phyloP scores from a whole-genome alignment of 2,797 vertebrate genomes.

The Falco naumanni region DNA sequence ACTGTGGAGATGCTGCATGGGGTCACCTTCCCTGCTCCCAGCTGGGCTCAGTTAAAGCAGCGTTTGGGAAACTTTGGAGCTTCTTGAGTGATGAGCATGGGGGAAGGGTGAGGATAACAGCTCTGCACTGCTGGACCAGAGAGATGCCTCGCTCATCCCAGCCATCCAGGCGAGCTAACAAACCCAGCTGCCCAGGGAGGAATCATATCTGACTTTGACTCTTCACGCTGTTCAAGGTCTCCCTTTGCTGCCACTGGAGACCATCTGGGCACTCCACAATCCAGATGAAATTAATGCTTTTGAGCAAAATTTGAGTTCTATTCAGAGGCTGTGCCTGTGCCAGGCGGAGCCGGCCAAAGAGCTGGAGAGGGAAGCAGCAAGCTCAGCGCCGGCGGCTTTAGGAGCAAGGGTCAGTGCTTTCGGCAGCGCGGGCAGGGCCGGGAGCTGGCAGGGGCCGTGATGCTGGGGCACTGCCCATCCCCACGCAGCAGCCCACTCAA shows the following conservation, averaged over 20 bases:
- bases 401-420: background rate
- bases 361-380: background rate
- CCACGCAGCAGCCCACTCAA: background rate
- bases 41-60: background rate
- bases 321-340: slow-evolving; percentile 23
- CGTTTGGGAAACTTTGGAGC: background rate
- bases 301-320: slow-evolving; percentile 5
- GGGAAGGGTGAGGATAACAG: background rate
- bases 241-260: background rate
- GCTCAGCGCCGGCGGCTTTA: background rate
- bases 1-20: background rate
- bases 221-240: background rate
- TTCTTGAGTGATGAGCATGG: background rate
- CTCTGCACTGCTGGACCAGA: background rate
- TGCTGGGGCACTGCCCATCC: background rate
- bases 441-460: background rate
- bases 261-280: background rate
- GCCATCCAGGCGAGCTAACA: no score
- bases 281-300: slow-evolving; percentile 29
- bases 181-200: background rate
- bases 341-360: background rate
- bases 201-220: background rate
- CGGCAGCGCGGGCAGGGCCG: background rate
- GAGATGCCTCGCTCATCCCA: background rate
- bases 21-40: background rate